These are phyloP conservation scores for Antitype chi DNA, from an alignment of 2,888 invertebrate genomes.

Conservation along the genomic window DNA sequence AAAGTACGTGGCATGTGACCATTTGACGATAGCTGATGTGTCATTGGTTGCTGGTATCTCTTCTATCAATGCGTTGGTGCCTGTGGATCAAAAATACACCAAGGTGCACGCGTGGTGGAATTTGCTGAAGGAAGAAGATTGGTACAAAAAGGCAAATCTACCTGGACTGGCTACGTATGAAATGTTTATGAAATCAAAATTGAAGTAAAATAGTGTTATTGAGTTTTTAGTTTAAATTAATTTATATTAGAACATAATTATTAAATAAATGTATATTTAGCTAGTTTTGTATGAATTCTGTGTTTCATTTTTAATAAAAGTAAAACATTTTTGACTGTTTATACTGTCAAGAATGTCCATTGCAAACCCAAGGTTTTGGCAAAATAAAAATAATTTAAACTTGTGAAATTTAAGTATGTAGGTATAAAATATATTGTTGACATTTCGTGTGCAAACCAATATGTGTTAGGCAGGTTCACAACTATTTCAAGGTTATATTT, in stretches of 20 bases:
- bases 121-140: constrained; percentile 65
- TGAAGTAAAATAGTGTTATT: constrained; percentile 43
- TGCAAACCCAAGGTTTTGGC: too few relatives aligned
- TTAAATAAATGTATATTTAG: too few relatives aligned
- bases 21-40: constrained; percentile 75
- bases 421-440: too few relatives aligned
- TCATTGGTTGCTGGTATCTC: constrained; percentile 71
- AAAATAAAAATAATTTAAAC: too few relatives aligned
- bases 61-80: constrained; percentile 59
- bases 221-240: not conserved
- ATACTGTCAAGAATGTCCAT: too few relatives aligned
- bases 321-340: too few relatives aligned
- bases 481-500: not conserved
- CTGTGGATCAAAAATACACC: constrained; percentile 65
- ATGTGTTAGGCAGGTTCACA: not conserved
- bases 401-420: too few relatives aligned
- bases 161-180: constrained; percentile 66
- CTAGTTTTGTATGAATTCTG: too few relatives aligned
- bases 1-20: constrained; percentile 68
- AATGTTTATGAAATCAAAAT: constrained; percentile 37
- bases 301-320: too few relatives aligned
- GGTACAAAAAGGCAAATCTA: constrained; percentile 71
- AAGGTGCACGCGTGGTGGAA: constrained; percentile 70
- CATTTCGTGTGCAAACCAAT: too few relatives aligned
- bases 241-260: too few relatives aligned